phyloP scores from a whole-genome alignment of 2,888 invertebrate genomes.

The Xylophagus ater region DNA sequence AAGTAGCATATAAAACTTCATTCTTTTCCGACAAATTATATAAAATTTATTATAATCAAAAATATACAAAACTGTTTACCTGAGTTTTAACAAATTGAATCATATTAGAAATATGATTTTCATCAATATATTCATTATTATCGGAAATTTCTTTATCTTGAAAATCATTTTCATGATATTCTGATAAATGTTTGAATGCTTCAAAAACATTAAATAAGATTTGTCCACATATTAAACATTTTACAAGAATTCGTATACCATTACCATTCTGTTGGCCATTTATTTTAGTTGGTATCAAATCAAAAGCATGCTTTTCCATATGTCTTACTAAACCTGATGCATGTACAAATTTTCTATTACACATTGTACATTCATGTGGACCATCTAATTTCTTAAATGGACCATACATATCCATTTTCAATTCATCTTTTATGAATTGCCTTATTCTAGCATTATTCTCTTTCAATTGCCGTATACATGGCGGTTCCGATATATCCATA shows the following conservation, averaged over 20 bases:
- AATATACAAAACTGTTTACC: constrained; percentile 14
- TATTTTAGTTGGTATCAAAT: constrained; percentile 27
- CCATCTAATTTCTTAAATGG: constrained; percentile 25
- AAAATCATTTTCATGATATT: constrained; percentile 22
- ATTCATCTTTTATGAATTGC: constrained; percentile 34
- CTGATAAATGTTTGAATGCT: constrained; percentile 26
- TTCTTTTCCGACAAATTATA: no score
- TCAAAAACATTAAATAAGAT: constrained; percentile 26
- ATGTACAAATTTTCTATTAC: constrained; percentile 38
- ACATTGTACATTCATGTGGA: constrained; percentile 34
- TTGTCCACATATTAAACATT: constrained; percentile 33
- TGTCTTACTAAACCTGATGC: constrained; percentile 35
- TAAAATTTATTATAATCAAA: not conserved
- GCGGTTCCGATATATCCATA: constrained; percentile 20
- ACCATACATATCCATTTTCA: constrained; percentile 24
- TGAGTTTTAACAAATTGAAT: constrained; percentile 19
- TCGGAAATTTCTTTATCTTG: constrained; percentile 19
- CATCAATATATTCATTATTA: constrained; percentile 15
- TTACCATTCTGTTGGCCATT: constrained; percentile 14
- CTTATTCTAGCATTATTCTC: constrained; percentile 36
- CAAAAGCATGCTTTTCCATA: constrained; percentile 37
- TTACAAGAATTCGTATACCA: constrained; percentile 27
- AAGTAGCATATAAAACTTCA: not conserved
- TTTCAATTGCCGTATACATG: constrained; percentile 27
- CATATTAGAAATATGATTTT: constrained; percentile 23